phyloP scores from a whole-genome alignment of 64 coral and sea anemone genomes.

The Pachyseris speciosa region DNA sequence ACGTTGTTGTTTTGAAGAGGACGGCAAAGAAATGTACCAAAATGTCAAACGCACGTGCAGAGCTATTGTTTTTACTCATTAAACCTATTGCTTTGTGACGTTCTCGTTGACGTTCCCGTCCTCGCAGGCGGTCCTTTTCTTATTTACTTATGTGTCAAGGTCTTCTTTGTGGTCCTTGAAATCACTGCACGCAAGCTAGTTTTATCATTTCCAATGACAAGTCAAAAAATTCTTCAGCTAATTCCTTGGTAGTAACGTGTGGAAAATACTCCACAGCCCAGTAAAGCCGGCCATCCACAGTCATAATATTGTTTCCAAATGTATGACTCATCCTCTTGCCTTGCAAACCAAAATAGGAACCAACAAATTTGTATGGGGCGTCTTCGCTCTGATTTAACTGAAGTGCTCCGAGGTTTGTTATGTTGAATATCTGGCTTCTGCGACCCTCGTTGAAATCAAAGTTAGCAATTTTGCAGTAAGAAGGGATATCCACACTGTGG shows the following conservation, averaged over 20 bases:
- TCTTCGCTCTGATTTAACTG: constrained; percentile 1
- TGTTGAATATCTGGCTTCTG: constrained; percentile 41
- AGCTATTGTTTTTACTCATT: no score
- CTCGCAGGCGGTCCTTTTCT: no score
- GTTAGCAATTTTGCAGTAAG: constrained; percentile 25
- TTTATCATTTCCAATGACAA: not conserved
- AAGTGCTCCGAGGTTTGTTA: constrained; percentile 44
- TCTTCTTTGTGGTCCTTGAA: no score
- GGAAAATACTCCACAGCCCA: constrained; percentile 79
- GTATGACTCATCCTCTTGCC: constrained; percentile 34
- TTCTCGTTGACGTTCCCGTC: no score
- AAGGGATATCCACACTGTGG: constrained; percentile 4
- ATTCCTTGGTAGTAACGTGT: constrained; percentile 57
- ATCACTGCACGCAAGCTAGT: not conserved
- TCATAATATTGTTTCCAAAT: constrained; percentile 75
- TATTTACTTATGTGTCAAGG: no score
- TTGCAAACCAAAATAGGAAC: constrained; percentile 75
- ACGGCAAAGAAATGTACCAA: no score
- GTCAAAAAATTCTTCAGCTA: constrained; percentile 59
- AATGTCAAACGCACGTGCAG: no score
- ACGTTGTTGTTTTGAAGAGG: no score
- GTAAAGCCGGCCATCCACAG: constrained; percentile 76
- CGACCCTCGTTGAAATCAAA: constrained; percentile 6
- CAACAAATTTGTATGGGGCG: constrained; percentile 60
- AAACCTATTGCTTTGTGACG: no score